Evolutionary conservation across 2,113 vertebrate species (phyloP), one percentile per base, ranked within the genome.

Genomic region (Atractosteus spatula): DNA sequence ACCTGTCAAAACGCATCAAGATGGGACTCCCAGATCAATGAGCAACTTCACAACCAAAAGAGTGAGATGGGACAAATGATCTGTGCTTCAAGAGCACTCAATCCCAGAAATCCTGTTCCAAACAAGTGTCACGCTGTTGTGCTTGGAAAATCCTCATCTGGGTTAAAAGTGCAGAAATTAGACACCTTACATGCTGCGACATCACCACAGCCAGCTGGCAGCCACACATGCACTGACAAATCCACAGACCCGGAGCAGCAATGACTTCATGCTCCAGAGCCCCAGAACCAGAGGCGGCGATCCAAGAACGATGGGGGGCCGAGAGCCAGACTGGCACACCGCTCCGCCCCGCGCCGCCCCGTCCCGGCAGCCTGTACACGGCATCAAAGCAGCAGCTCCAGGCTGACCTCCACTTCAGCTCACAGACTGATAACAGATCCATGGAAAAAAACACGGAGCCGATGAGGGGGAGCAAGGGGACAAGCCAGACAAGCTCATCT

Each of bases 191-290:
- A 3, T 54, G 67, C 47, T n/a, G 66, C 69, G 72, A 69, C 72
- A 69, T 74, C 73, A 69, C 67, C 11, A 47, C 3, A 63, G 63
- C 54, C 62, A 43, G 62, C 47, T 69, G 73, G 66, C 68, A 74
- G 54, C 47, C 17, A 44, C 55, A 12, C 54, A 63, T 12, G 44
- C 17, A 41, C 8, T 63, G 54, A 69, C 17, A 69, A 62, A 74
- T 45, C 16, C 62, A 63, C 54, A 68, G 41, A 69, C 68, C 13
- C 4, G 6, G 16, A 71, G 56, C 42, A 7, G 3, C 13, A 73
- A 74, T 62, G 56, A 43, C 45, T 62, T 68, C 57, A 69, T 69
- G 51, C 41, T 69, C 51, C 14, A n/a, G 45, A 54, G 42, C 3
- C 41, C 44, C 55, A 13, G 45, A 29, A 41, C 47, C n/a, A 68